Conservation (phyloP, 2,888 invertebrate species). For the Hermaeophaga mercurialis region DNA sequence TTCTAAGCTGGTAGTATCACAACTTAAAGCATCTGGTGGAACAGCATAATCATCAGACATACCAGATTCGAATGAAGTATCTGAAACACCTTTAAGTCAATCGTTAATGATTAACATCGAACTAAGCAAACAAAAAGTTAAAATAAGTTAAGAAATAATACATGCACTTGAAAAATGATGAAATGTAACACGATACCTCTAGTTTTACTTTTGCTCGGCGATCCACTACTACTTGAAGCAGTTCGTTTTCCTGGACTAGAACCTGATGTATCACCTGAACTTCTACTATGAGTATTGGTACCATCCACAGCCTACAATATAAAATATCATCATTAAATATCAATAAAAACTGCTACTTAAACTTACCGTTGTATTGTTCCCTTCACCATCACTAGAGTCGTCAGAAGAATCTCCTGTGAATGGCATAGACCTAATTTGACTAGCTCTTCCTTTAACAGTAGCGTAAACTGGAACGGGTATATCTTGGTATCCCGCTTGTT, state of each 20-base stretch:
- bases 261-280: slow-evolving; percentile 84
- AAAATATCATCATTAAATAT: slow-evolving; percentile 2
- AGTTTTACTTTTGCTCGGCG: slow-evolving; percentile 79
- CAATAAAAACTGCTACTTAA: neutral
- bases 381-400: slow-evolving; percentile 93
- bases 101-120: slow-evolving; percentile 43
- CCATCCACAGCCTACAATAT: slow-evolving; percentile 53
- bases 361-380: slow-evolving; percentile 57
- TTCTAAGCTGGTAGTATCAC: slow-evolving; percentile 77
- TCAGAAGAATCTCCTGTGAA: slow-evolving; percentile 94
- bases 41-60: slow-evolving; percentile 96
- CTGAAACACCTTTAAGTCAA: slow-evolving; percentile 65
- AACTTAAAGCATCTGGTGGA: slow-evolving; percentile 90
- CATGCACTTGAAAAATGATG: slow-evolving; percentile 19
- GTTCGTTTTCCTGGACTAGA: slow-evolving; percentile 80
- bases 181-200: slow-evolving; percentile 63
- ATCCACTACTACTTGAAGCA: slow-evolving; percentile 73
- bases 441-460: slow-evolving; percentile 93
- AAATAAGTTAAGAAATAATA: slow-evolving; percentile 35
- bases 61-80: slow-evolving; percentile 90
- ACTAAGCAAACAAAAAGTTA: neutral
- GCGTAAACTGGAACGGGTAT: slow-evolving; percentile 95
- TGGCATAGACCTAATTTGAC: slow-evolving; percentile 94
- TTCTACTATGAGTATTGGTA: slow-evolving; percentile 76
- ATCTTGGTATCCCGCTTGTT: slow-evolving; percentile 81